Base-by-base conservation (phyloP, 2,888 invertebrate species). In the Mythimna lalbum region DNA sequence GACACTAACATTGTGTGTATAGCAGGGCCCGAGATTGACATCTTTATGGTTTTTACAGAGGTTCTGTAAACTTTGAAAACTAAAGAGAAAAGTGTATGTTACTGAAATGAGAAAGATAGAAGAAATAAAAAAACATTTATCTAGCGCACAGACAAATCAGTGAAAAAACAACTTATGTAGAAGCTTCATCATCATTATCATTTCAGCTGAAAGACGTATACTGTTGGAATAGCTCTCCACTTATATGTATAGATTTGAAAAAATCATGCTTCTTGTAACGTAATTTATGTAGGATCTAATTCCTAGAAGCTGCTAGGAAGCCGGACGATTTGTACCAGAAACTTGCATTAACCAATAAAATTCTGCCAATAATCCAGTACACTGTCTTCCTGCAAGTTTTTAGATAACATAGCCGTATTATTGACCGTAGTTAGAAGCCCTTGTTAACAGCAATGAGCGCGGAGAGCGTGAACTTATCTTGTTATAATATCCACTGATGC, bases 1-100 rank as follows among this genome's bases (percentile, higher is more conserved):
- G n/a, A n/a, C n/a, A n/a, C n/a, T n/a, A n/a, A n/a, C n/a, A n/a
- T 77, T 77, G 56, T 59, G 47, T 77, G 33, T 63, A 31, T 1
- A 49, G 31, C 53, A 33, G 21, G 21, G 21, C 27, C 21, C 9
- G 19, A 31, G 73, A 78, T 78, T 43, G 63, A 60, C 57, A 43
- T 72, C 59, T 75, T 75, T 63, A 72, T 43, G 59, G 63, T 49
- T 53, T 72, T 78, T 39, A 27, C 39, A 75, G 33, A 23, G 39
- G 23, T 59, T 59, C 49, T 55, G 39, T 78, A 63, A 63, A 72
- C 53, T 49, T 59, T 60, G 49, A n/a, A 43, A 69, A 49, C 12
- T 31, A 19, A 27, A 12, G 17, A 36, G n/a, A 7, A 36, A 47
- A 47, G 3, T 75, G 27, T 27, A 14, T 1, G 21, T 4, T 23